Evolutionary conservation across 2,888 invertebrate genomes (phyloP).

Genomic region (Pyrrhia umbra): DNA sequence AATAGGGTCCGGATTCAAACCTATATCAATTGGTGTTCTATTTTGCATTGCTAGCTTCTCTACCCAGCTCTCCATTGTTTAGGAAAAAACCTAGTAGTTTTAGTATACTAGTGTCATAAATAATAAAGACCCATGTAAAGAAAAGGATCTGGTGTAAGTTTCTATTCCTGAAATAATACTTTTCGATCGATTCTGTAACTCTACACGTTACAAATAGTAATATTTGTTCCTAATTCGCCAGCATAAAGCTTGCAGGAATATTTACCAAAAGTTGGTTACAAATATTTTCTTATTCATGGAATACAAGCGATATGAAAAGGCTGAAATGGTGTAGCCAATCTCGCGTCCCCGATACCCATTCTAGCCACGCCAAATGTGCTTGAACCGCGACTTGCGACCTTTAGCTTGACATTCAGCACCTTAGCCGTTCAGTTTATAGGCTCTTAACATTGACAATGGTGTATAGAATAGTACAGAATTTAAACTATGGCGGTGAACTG

Average conservation of each 20-base stretch:
- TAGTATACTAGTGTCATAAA: too few species aligned
- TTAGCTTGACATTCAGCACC: conserved; percentile 60
- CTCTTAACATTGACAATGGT: conserved; percentile 62
- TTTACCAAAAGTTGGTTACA: background rate
- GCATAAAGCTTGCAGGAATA: background rate
- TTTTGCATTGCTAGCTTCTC: too few species aligned
- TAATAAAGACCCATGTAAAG: too few species aligned
- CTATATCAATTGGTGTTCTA: background rate
- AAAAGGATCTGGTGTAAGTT: too few species aligned
- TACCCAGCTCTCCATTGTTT: too few species aligned
- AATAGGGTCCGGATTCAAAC: background rate
- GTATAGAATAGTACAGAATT: conserved; percentile 50
- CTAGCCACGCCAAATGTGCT: conserved; percentile 47
- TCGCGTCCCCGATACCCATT: conserved; percentile 40
- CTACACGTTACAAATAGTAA: background rate
- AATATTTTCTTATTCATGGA: conserved; percentile 1
- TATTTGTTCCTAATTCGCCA: background rate
- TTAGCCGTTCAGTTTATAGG: conserved; percentile 49
- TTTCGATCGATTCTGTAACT: too few species aligned
- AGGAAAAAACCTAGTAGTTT: too few species aligned
- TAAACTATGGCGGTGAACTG: conserved; percentile 43
- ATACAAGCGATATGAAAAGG: conserved; percentile 1
- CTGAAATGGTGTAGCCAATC: conserved; percentile 28
- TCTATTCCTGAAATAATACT: too few species aligned
- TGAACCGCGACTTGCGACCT: conserved; percentile 50